Percentiles rank a stretch among this genome's conserved stretches.
These are phyloP conservation scores for Formica aserva DNA, from an alignment of 2,888 invertebrate species.

Conservation along the genomic window DNA sequence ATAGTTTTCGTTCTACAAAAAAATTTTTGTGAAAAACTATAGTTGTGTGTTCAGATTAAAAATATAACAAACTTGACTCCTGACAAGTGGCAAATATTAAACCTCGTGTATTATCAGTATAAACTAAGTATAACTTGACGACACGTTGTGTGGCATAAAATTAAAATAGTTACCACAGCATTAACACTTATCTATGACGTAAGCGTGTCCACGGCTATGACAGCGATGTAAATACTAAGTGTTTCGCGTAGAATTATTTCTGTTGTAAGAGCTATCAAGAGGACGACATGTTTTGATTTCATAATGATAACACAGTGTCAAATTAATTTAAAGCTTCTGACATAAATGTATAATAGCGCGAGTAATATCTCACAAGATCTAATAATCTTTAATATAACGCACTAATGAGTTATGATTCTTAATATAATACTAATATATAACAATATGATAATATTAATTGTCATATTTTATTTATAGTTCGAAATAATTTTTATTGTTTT, in stretches of 20 bases:
- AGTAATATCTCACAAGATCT: not conserved
- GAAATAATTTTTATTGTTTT: not conserved
- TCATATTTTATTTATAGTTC: not conserved
- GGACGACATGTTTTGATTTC: not conserved
- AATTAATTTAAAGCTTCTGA: not conserved
- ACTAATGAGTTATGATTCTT: not conserved
- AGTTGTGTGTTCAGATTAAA: not conserved
- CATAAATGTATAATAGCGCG: not conserved
- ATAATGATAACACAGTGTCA: not conserved
- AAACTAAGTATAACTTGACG: not conserved
- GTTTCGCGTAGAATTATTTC: not conserved
- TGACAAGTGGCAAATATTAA: not conserved
- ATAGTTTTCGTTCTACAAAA: not conserved
- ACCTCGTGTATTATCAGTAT: not conserved
- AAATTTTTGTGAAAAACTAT: not conserved
- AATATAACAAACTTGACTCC: not conserved
- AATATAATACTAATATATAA: no score
- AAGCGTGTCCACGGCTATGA: not conserved
- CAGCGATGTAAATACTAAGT: constrained; percentile 3
- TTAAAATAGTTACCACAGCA: not conserved
- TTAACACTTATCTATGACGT: constrained; percentile 6
- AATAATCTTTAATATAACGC: not conserved
- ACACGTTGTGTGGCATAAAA: not conserved
- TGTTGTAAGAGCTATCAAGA: not conserved
- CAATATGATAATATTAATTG: not conserved